Evolutionary conservation across 2,888 invertebrate genomes (phyloP).

Genomic region (Eupelmus urozonus): DNA sequence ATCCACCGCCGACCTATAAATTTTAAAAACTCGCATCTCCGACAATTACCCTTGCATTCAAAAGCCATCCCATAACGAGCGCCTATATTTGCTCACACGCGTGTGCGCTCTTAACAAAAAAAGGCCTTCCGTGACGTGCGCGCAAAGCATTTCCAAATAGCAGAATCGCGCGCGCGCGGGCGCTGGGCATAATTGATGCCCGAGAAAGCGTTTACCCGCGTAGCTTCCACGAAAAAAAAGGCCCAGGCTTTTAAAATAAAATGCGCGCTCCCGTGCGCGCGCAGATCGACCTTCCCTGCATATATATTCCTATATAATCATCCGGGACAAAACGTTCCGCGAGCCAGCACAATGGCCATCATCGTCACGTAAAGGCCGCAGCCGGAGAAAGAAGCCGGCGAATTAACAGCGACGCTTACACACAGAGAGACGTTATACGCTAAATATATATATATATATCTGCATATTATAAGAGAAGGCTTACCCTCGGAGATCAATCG

Average conservation of each 20-base stretch:
- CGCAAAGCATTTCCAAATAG: neutral
- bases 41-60: too few species aligned
- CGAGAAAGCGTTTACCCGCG: neutral
- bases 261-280: neutral
- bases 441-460: neutral
- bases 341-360: neutral
- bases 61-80: neutral
- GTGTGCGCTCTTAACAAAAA: too few species aligned
- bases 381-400: neutral
- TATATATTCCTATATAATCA: neutral
- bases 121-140: neutral
- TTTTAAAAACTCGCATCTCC: too few species aligned
- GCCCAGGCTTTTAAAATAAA: neutral
- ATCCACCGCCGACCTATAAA: too few species aligned
- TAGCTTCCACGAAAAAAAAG: neutral
- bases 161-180: neutral
- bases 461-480: conserved; percentile 59
- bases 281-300: neutral
- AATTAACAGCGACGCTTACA: too few species aligned
- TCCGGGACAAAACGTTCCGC: neutral
- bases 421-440: too few species aligned
- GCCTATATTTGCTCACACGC: neutral
- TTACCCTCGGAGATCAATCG: conserved; percentile 97
- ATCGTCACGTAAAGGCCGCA: neutral
- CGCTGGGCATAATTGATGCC: neutral